Percentiles rank a stretch among this genome's conserved stretches.
Conservation (phyloP, 1,140 invertebrate genomes). For the Catajapyx aquilonaris region DNA sequence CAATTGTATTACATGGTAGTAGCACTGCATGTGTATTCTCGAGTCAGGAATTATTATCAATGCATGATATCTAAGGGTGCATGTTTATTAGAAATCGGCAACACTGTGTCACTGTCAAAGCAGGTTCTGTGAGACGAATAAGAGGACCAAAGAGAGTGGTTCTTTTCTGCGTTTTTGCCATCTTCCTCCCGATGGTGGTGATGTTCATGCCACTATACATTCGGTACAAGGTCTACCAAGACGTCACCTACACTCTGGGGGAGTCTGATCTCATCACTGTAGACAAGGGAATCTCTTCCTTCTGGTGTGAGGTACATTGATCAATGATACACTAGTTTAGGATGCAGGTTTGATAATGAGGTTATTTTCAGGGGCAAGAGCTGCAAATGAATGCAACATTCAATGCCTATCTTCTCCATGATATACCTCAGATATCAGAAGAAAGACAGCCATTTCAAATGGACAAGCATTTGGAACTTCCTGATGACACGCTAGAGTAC, state of each 20-base stretch:
- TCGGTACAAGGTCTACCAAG: constrained; percentile 42
- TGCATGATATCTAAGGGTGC: neutral
- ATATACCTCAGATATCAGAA: constrained; percentile 39
- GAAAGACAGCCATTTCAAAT: constrained; percentile 49
- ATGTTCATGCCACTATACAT: constrained; percentile 52
- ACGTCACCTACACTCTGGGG: constrained; percentile 47
- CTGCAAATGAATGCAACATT: constrained; percentile 53
- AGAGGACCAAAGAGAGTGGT: constrained; percentile 47
- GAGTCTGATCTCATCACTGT: constrained; percentile 64
- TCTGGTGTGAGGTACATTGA: constrained; percentile 38
- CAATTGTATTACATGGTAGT: neutral
- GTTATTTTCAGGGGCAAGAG: constrained; percentile 33
- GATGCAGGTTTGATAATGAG: neutral
- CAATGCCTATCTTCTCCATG: constrained; percentile 56
- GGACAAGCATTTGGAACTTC: constrained; percentile 56
- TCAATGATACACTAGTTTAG: neutral
- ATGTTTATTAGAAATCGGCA: neutral
- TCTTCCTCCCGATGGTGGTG: constrained; percentile 42
- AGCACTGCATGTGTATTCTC: neutral
- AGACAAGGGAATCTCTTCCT: constrained; percentile 46
- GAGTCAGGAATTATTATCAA: neutral
- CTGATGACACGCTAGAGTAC: constrained; percentile 67
- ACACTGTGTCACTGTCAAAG: neutral
- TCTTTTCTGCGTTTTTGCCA: constrained; percentile 47
- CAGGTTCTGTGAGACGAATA: constrained; percentile 40